Evolutionary conservation across 2,888 invertebrate genomes (phyloP).

Genomic region (Lucinisca nassula): DNA sequence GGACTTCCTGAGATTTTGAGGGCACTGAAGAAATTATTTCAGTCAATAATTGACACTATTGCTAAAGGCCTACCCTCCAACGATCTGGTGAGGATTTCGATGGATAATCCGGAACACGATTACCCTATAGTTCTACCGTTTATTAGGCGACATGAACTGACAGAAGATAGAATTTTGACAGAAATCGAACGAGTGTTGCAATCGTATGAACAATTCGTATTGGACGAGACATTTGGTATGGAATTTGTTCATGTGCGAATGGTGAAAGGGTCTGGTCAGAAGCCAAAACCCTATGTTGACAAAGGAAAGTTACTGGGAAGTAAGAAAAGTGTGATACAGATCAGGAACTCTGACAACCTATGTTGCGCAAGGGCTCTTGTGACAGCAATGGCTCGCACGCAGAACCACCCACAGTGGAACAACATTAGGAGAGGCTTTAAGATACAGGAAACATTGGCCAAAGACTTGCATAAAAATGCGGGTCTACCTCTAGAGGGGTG

Average conservation of each 20-base stretch:
- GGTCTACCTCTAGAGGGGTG: constrained; percentile 36
- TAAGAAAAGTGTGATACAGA: constrained; percentile 36
- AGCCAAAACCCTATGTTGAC: background rate
- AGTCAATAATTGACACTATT: background rate
- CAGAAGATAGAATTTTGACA: background rate
- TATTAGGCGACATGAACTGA: background rate
- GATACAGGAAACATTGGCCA: constrained; percentile 48
- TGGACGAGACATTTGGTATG: background rate
- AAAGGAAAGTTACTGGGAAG: background rate
- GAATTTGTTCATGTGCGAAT: background rate
- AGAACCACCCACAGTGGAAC: constrained; percentile 46
- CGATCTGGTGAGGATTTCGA: background rate
- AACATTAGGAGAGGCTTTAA: constrained; percentile 21
- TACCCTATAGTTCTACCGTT: background rate
- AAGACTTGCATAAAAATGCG: constrained; percentile 27
- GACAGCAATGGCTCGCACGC: constrained; percentile 54
- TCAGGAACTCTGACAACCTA: constrained; percentile 48
- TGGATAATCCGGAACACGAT: background rate
- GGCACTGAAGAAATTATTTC: background rate
- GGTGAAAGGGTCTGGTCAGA: background rate
- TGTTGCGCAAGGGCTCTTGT: constrained; percentile 61
- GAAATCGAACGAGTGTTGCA: background rate
- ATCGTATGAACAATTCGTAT: background rate
- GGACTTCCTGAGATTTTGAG: background rate
- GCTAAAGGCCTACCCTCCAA: background rate